These are phyloP conservation scores for Rhynchonycteris naso DNA, from an alignment of 2,797 vertebrate species.

Conservation along the genomic window DNA sequence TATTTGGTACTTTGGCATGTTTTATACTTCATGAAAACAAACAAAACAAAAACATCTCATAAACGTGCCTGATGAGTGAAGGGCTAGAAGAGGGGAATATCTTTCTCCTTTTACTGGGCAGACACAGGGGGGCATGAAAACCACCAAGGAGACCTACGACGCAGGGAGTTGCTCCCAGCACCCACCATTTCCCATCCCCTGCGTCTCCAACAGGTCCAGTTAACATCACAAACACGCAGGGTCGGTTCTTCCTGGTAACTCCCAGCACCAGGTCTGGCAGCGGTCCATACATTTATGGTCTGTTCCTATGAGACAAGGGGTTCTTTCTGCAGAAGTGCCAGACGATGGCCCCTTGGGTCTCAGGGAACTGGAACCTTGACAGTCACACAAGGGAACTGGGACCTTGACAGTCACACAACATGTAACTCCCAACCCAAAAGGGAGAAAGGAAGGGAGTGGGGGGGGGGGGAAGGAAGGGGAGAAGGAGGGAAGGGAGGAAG, in stretches of 20 bases:
- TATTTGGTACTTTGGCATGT: not conserved
- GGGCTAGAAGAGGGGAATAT: not conserved
- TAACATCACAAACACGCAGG: not conserved
- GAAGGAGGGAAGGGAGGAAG: too few relatives aligned
- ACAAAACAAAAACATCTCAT: not conserved
- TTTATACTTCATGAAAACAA: not conserved
- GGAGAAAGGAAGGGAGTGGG: too few relatives aligned
- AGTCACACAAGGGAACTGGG: not conserved
- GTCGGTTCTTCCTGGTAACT: not conserved
- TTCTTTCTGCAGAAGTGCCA: not conserved
- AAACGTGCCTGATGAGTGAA: not conserved
- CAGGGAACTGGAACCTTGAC: not conserved
- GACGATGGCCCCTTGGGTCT: not conserved
- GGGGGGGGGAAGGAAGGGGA: too few relatives aligned
- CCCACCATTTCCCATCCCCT: not conserved
- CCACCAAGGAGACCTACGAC: not conserved
- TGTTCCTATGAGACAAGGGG: not conserved
- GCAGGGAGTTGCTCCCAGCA: not conserved
- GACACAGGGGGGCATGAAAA: not conserved
- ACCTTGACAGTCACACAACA: not conserved
- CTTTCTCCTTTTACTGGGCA: not conserved
- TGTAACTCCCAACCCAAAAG: rapidly evolving
- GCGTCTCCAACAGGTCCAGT: not conserved
- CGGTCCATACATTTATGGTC: rapidly evolving
- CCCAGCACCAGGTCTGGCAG: rapidly evolving